Evolutionary conservation across 2,888 invertebrate genomes (phyloP), one percentile per base, ranked within the genome.

Genomic region (Drosophila leonis): DNA sequence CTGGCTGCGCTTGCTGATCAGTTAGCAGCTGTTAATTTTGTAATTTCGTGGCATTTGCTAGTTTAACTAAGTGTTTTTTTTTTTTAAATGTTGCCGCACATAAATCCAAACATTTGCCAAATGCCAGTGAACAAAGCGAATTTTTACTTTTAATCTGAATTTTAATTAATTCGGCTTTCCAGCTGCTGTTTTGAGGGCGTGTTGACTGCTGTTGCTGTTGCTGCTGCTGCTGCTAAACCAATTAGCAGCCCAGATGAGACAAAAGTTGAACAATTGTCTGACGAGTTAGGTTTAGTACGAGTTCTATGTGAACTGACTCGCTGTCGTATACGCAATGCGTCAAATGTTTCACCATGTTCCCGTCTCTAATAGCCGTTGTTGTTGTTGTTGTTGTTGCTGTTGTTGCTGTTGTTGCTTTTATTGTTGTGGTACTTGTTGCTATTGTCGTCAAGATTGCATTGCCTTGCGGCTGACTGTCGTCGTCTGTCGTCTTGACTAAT

Each of bases 401-500:
- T 60, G 55, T 39, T 46, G 24, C 8, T 29, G 54, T 9, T 44
- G 57, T 20, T 59, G 59, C 9, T 44, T 12, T 18, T 55, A 46
- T 24, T 69, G 74, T 51, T 57, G 57, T 57, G n/a, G 44, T 37
- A 46, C 44, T 57, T 57, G 57, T 33, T 55, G 52, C 70, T 70
- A 62, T 55, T 71, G 62, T 46, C 66, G 65, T 62, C 63, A 57
- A 59, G 68, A 78, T 65, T 70, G 65, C 73, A 66, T 59, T 55
- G 64, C 59, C 56, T 56, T 46, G 49, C 60, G 60, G 46, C 63
- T 9, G 55, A 29, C 37, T 31, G 52, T 54, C 51, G 18, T 54
- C 60, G 52, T 67, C 65, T 65, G 66, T 41, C 76, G 63, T 62
- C 75, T 61, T 72, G 48, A 66, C 80, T 84, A 84, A 88, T 90